These are phyloP conservation scores for Alectoris magna DNA, from an alignment of 2,797 vertebrate genomes.

Conservation along the genomic window DNA sequence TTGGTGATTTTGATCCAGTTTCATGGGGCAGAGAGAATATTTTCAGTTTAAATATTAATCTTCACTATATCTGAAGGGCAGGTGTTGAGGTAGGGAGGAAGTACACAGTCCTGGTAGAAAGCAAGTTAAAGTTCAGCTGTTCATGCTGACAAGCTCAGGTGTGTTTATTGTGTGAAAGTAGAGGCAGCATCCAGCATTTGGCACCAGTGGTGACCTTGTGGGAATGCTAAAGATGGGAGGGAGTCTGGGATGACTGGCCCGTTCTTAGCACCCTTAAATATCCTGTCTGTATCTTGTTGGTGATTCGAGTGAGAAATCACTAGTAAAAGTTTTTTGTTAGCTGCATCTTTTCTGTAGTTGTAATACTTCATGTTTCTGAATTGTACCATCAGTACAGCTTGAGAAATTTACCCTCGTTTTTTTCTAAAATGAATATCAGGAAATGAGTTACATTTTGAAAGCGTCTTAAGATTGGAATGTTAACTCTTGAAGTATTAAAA, in stretches of 20 bases:
- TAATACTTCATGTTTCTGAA: neutral
- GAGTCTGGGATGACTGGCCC: neutral
- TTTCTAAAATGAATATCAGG: neutral
- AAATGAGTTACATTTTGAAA: neutral
- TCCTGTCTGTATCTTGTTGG: neutral
- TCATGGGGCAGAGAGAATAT: neutral
- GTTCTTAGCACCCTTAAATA: neutral
- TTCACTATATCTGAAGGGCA: neutral
- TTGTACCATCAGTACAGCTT: neutral
- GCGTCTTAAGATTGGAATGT: accelerated
- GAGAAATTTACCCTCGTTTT: neutral
- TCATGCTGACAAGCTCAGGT: neutral
- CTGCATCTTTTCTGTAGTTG: neutral
- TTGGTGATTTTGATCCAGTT: neutral
- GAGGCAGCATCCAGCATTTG: accelerated
- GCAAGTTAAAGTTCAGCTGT: neutral
- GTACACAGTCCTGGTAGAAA: neutral
- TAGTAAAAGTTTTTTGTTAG: neutral
- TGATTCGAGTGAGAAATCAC: neutral
- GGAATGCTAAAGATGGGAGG: neutral
- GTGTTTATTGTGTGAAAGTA: neutral
- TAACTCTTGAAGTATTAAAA: neutral
- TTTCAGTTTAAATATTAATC: neutral
- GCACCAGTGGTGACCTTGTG: accelerated
- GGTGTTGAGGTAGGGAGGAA: neutral